Percentiles rank a stretch among this genome's conserved stretches.
Conservation (phyloP, 2,888 invertebrate species). For the Mythimna lalbum region DNA sequence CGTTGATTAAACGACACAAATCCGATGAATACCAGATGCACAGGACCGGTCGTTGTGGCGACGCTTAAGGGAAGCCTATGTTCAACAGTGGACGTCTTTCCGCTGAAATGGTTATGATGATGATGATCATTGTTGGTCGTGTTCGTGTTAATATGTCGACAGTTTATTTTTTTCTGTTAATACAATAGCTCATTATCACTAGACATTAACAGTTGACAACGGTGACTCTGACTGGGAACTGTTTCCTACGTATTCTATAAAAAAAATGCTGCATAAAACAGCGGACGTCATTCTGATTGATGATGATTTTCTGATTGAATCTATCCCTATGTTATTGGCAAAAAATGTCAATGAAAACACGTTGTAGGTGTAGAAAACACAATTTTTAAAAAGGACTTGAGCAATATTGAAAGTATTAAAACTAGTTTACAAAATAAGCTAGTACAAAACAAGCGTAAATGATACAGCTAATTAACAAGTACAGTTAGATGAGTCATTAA, state of each 20-base stretch:
- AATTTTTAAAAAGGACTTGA: conserved; percentile 6
- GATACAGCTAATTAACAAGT: conserved; percentile 43
- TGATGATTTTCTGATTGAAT: conserved; percentile 18
- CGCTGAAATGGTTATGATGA: no score
- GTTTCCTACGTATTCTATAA: conserved; percentile 18
- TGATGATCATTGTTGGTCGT: neutral
- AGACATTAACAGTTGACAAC: conserved; percentile 47
- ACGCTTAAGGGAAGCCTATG: no score
- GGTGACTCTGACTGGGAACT: conserved; percentile 33
- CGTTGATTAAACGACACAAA: no score
- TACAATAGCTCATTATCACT: conserved; percentile 45
- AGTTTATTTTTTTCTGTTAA: conserved; percentile 35
- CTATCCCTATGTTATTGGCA: conserved; percentile 21
- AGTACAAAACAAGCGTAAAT: conserved; percentile 12
- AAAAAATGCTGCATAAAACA: conserved; percentile 26
- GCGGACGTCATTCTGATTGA: conserved; percentile 18
- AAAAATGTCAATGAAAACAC: conserved; percentile 15
- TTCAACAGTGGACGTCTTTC: no score
- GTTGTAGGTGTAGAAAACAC: neutral
- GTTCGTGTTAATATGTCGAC: conserved; percentile 14
- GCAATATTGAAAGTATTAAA: conserved; percentile 9
- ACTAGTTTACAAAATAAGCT: neutral
- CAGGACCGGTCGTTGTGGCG: no score
- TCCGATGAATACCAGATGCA: no score
- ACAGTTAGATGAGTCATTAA: conserved; percentile 54